A percentile compares a stretch with the other conserved stretches of the same genome.
phyloP scores from a whole-genome alignment of 2,888 invertebrate genomes.

The Watsonalla cultraria region DNA sequence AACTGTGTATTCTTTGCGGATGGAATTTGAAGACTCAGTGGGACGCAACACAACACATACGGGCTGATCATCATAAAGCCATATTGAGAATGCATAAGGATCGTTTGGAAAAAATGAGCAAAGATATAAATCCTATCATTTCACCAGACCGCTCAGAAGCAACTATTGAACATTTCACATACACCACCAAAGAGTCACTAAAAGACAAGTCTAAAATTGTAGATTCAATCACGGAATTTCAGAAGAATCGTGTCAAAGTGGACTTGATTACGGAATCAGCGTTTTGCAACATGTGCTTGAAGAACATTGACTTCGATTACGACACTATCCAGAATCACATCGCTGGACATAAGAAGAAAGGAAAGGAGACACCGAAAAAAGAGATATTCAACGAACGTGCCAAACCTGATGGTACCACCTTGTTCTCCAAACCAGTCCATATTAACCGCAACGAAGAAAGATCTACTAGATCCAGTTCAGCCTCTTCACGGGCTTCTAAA shows the following conservation, averaged over 20 bases:
- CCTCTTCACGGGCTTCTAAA: constrained; percentile 1
- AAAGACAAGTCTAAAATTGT: constrained; percentile 18
- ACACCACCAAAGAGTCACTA: constrained; percentile 1
- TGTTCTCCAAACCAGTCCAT: constrained; percentile 5
- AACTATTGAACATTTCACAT: constrained; percentile 1
- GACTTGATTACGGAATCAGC: constrained; percentile 27
- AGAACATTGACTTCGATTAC: constrained; percentile 17
- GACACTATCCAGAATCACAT: constrained; percentile 27
- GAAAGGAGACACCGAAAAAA: background rate
- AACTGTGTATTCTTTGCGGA: constrained; percentile 29
- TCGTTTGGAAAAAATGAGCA: constrained; percentile 9
- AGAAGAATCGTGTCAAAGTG: constrained; percentile 31
- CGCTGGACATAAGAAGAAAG: constrained; percentile 21
- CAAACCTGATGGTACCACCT: background rate
- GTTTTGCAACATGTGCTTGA: constrained; percentile 29
- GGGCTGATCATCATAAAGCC: constrained; percentile 23
- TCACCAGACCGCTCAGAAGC: background rate
- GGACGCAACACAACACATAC: constrained; percentile 12
- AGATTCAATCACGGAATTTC: constrained; percentile 21
- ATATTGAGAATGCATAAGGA: constrained; percentile 26
- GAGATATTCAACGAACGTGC: background rate
- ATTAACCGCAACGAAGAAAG: constrained; percentile 5
- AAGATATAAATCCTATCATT: background rate
- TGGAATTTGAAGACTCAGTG: constrained; percentile 13
- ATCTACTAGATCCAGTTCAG: background rate